Base-by-base conservation (phyloP, 1,140 invertebrate species). In the Listronotus oregonensis region DNA sequence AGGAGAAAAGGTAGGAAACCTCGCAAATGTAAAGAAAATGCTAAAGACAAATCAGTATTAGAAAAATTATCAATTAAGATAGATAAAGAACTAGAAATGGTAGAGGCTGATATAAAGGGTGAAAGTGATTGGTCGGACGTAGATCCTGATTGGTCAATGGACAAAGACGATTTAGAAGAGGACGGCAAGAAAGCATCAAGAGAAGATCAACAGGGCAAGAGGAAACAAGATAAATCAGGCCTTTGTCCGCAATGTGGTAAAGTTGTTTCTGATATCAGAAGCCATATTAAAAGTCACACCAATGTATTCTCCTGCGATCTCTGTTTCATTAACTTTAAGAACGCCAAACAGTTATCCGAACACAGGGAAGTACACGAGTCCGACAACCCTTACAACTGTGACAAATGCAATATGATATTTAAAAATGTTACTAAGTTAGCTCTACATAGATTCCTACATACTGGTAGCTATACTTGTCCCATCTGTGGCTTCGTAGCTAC, bases 221-320 rank as follows among this genome's bases (percentile, higher is more conserved):
- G 42, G 14, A 55, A 55, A 11, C 37, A 56, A 32, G 62, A 65
- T 21, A 65, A 58, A 52, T 65, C 63, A 6, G 63, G 63, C 7
- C 27, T 65, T 3, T 65, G 63, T 52, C 52, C 63, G 0, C 15
- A 65, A 43, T 65, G 63, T 32, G 63, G 63, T 7, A 65, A 68
- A 44, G 51, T 59, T 3, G 50, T 63, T n/a, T 21, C 47, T 7
- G 42, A 64, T 43, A 43, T 68, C 8, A 54, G 12, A 15, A 51
- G 17, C 12, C 67, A 68, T 39, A 55, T 65, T 11, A 64, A 70
- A n/a, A 72, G 71, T 7, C 80, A 81, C 59, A 62, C 55, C 4
- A 50, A 49, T 12, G 37, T 56, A 11, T 71, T 55, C 37, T 63
- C 56, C 7, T 71, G 69, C 47, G 54, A 66, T 12, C 43, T 34